These are phyloP conservation scores for Scleropages formosus DNA, from an alignment of 2,797 vertebrate species.

Conservation along the genomic window DNA sequence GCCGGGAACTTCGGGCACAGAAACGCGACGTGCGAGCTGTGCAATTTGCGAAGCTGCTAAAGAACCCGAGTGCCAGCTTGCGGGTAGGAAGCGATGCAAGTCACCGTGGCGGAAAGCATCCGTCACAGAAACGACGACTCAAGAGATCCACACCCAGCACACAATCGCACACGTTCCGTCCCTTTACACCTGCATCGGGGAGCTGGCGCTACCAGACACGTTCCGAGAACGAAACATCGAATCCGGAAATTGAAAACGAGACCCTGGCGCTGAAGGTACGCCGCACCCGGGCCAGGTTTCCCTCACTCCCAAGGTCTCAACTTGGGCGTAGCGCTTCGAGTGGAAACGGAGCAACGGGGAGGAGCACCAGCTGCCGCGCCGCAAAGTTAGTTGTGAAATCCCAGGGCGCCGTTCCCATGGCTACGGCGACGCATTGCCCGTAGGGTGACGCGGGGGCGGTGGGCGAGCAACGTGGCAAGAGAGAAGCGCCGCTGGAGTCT, in stretches of 20 bases:
- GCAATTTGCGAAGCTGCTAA: too few species aligned
- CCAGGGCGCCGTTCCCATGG: slow-evolving; percentile 67
- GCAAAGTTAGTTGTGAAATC: slow-evolving; percentile 60
- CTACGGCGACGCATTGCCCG: slow-evolving; percentile 68
- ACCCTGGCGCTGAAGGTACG: neutral
- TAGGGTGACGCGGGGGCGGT: slow-evolving; percentile 49
- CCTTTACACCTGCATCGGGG: neutral
- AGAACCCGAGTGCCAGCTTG: too few species aligned
- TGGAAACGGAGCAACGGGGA: slow-evolving; percentile 51
- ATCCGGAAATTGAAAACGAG: neutral
- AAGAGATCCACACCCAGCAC: too few species aligned
- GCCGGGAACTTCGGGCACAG: neutral
- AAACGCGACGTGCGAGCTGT: too few species aligned
- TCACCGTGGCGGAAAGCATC: neutral
- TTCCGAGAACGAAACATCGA: too few species aligned
- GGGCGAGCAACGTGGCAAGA: slow-evolving; percentile 15
- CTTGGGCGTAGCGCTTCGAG: slow-evolving; percentile 36
- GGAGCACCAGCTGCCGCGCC: slow-evolving; percentile 62
- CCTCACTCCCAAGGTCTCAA: neutral
- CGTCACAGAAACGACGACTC: too few species aligned
- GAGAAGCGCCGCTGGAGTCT: neutral
- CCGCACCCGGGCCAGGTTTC: neutral
- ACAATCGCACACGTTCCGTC: neutral
- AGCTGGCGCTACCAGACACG: neutral
- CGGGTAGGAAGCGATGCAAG: too few species aligned